Evolutionary conservation across 2,888 invertebrate genomes (phyloP).

Genomic region (Chaetoderma sp.): DNA sequence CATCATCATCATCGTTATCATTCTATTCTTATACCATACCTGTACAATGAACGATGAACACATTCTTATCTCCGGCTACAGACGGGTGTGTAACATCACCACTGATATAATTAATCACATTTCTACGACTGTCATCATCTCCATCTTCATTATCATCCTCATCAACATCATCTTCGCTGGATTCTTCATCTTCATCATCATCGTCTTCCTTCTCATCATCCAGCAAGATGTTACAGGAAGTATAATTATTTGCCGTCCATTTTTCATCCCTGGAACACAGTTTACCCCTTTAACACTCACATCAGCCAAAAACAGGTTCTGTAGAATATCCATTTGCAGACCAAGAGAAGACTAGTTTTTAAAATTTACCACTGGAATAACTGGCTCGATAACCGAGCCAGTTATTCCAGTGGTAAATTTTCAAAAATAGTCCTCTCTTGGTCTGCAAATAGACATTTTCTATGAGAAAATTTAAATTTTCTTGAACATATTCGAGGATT

Average conservation of each 20-base stretch:
- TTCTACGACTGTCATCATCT: constrained; percentile 27
- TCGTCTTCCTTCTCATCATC: constrained; percentile 46
- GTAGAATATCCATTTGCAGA: no score
- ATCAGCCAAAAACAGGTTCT: no score
- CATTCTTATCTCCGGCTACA: constrained; percentile 40
- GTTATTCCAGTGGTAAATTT: no score
- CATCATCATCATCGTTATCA: no score
- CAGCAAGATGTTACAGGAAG: constrained; percentile 48
- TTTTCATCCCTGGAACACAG: constrained; percentile 48
- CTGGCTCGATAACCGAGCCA: no score
- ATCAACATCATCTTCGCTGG: constrained; percentile 31
- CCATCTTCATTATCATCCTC: constrained; percentile 38
- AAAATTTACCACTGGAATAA: no score
- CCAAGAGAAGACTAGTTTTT: no score
- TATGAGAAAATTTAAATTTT: no score
- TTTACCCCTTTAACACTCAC: no score
- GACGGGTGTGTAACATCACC: constrained; percentile 69
- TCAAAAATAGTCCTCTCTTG: no score
- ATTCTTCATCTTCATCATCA: constrained; percentile 31
- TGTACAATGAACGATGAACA: constrained; percentile 68
- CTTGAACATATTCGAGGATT: no score
- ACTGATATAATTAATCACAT: constrained; percentile 61
- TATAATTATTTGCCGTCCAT: constrained; percentile 59
- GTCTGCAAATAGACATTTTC: no score
- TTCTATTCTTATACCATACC: constrained; percentile 53